Conservation (phyloP, 2,888 invertebrate genomes). For the Fragum whitleyi region DNA sequence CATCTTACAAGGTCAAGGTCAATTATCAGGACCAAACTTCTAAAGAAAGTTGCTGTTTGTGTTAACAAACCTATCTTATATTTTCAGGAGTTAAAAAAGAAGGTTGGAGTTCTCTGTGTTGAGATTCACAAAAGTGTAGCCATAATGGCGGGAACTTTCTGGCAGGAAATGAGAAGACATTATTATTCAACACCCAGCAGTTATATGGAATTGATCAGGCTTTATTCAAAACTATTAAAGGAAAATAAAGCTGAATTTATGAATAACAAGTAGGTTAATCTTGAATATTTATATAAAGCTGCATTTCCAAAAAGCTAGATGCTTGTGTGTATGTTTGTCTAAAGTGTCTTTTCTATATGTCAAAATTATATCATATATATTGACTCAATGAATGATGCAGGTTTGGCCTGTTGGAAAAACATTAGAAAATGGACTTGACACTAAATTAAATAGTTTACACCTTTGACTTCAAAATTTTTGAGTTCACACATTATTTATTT, state of each 20-base stretch:
- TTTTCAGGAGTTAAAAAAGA: constrained; percentile 77
- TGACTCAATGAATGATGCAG: too few species aligned
- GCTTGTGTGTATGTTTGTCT: not conserved
- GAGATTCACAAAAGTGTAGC: constrained; percentile 81
- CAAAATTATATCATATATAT: too few species aligned
- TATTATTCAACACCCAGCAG: constrained; percentile 84
- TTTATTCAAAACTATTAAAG: constrained; percentile 82
- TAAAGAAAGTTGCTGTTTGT: too few species aligned
- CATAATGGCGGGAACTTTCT: constrained; percentile 75
- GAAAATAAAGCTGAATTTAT: constrained; percentile 81
- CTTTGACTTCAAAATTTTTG: too few species aligned
- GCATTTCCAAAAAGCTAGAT: too few species aligned
- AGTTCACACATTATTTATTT: too few species aligned
- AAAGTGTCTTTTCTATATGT: not conserved
- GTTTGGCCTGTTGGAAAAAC: too few species aligned
- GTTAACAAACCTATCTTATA: too few species aligned
- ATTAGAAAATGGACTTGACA: too few species aligned
- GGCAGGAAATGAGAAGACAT: constrained; percentile 82
- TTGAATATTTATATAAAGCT: not conserved
- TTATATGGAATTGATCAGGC: constrained; percentile 84
- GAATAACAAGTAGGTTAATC: constrained; percentile 77
- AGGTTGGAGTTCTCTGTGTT: constrained; percentile 82
- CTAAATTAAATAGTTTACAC: too few species aligned
- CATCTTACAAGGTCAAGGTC: too few species aligned
- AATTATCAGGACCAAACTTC: too few species aligned